Percentiles rank a stretch among this genome's conserved stretches.
phyloP scores from a whole-genome alignment of 2,888 invertebrate species.

The Cremastobaeus sp. region DNA sequence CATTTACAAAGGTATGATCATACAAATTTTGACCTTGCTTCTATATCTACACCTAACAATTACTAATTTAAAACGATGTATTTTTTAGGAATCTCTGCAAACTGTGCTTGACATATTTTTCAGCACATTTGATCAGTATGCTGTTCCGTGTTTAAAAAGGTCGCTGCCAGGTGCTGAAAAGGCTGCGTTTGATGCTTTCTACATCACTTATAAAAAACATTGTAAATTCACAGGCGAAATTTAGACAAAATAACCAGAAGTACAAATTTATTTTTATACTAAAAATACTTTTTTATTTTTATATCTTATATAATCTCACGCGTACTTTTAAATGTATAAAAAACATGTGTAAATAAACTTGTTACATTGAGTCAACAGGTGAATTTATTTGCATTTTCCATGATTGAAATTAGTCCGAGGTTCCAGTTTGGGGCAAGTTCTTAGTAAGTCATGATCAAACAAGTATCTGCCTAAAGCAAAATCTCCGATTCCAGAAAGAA shows the following conservation, averaged over 20 bases:
- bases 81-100: conserved; percentile 69
- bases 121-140: conserved; percentile 72
- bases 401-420: conserved; percentile 12
- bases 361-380: conserved; percentile 1
- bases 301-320: too few species aligned
- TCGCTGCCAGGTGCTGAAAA: conserved; percentile 69
- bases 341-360: conserved; percentile 6
- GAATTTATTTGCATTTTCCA: conserved; percentile 16
- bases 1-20: conserved; percentile 69
- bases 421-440: conserved; percentile 61
- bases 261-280: too few species aligned
- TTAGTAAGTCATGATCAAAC: conserved; percentile 71
- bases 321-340: neutral
- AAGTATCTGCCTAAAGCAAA: conserved; percentile 68
- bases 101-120: conserved; percentile 69
- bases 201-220: conserved; percentile 71
- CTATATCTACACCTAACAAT: too few species aligned
- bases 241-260: too few species aligned
- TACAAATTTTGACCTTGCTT: too few species aligned
- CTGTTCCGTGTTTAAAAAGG: conserved; percentile 69
- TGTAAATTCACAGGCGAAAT: conserved; percentile 75
- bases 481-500: conserved; percentile 71
- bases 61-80: conserved; percentile 10
- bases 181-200: conserved; percentile 71
- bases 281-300: too few species aligned